These are phyloP conservation scores for Nebria ingens DNA, from an alignment of 1,140 invertebrate species.

Conservation along the genomic window DNA sequence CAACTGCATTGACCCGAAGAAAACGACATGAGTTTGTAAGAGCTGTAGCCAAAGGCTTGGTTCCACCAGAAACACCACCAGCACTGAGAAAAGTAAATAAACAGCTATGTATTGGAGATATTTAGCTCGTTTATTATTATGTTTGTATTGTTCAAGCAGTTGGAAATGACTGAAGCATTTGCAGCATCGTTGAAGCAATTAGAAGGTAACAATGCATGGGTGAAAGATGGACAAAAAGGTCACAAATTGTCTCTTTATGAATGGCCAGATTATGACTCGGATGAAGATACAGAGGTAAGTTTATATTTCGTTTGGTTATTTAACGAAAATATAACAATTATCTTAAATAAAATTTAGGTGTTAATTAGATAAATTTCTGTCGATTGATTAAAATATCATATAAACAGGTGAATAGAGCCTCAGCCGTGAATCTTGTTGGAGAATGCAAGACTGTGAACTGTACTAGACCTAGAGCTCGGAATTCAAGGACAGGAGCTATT, in stretches of 20 bases:
- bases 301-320: conserved; percentile 15
- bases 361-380: not conserved
- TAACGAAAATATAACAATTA: too few species aligned
- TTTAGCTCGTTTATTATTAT: not conserved
- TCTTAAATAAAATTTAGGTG: too few species aligned
- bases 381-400: not conserved
- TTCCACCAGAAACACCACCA: conserved; percentile 55
- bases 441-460: conserved; percentile 32
- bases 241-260: conserved; percentile 45
- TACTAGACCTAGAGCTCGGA: conserved; percentile 34
- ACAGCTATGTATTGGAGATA: not conserved
- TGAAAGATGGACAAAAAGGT: conserved; percentile 42
- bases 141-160: conserved; percentile 12
- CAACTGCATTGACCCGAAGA: conserved; percentile 44
- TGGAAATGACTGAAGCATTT: conserved; percentile 33
- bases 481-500: conserved; percentile 39
- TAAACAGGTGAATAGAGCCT: conserved; percentile 22
- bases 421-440: conserved; percentile 28
- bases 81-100: conserved; percentile 37
- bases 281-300: conserved; percentile 39
- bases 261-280: conserved; percentile 50
- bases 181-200: conserved; percentile 40
- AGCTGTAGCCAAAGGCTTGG: conserved; percentile 53
- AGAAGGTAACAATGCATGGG: conserved; percentile 45
- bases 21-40: conserved; percentile 54